Base-by-base conservation (phyloP, 2,888 invertebrate species). In the Drosophila phalerata region DNA sequence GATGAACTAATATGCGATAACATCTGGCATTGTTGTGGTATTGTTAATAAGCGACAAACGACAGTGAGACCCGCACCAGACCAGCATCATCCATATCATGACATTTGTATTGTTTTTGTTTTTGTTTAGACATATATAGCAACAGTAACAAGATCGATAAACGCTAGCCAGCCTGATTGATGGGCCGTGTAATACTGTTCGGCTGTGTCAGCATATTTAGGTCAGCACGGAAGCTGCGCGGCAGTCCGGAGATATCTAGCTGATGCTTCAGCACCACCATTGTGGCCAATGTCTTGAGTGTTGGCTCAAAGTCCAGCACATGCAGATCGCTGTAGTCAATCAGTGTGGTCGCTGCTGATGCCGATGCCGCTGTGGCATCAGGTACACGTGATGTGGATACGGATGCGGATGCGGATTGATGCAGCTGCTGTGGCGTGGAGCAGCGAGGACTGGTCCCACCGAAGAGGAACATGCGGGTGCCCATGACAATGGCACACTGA, bases 311-410 rank as follows among this genome's bases (percentile, higher is more conserved):
- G 92, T 98, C 97, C 69, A 98, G 93, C 13, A 98, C 94, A 91
- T 96, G 95, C 76, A 97, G 94, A 91, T 98, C 98, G 91, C 96
- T 96, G 89, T 97, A 96, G 91, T 97, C 97, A 79, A 96, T 94
- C 25, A 97, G 70, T 13, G 77, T 53, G 10, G 61, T 52, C 2
- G 48, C 34, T 5, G 64, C 38, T 22, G 66, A 37, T 3, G 65
- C 28, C 3, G 22, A 1, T 1, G 55, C 34, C 6, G 67, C 38
- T 22, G 51, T 45, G 19, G 53, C 40, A 1, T 75, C 71, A 34
- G 40, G 42, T 11, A 58, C 66, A 11, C 61, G 55, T 13, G 55
- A 32, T 10, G 11, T 0, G 0, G 28, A 10, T 0, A 58, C 19
- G 22, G 55, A 32, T 10, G 11, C 1, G 0, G 28, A 10, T 1